These are phyloP conservation scores for Epirrhoe alternata DNA, from an alignment of 2,888 invertebrate genomes.

Conservation along the genomic window DNA sequence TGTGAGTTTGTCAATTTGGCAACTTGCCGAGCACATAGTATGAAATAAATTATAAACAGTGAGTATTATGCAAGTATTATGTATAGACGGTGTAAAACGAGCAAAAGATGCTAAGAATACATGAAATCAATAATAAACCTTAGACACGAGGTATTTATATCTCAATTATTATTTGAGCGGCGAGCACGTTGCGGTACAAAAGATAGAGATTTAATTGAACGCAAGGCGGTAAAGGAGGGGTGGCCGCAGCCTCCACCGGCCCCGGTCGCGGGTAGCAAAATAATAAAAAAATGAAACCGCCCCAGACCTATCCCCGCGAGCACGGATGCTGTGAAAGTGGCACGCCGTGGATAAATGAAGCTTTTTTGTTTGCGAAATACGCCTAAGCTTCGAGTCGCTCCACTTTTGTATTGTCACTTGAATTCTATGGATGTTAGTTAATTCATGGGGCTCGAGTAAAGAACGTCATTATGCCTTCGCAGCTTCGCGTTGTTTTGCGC, in stretches of 20 bases:
- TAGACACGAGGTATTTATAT: slow-evolving; percentile 60
- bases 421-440: slow-evolving; percentile 80
- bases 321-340: slow-evolving; percentile 84
- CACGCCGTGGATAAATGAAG: slow-evolving; percentile 83
- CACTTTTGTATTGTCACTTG: slow-evolving; percentile 79
- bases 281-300: slow-evolving; percentile 79
- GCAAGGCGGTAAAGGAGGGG: slow-evolving; percentile 66
- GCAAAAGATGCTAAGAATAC: neutral
- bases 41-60: neutral
- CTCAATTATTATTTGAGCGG: slow-evolving; percentile 79
- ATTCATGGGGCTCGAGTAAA: slow-evolving; percentile 62
- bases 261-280: slow-evolving; percentile 64
- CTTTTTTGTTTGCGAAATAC: slow-evolving; percentile 82
- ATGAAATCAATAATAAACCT: slow-evolving; percentile 2
- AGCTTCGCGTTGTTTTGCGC: slow-evolving; percentile 50
- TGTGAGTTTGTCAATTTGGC: neutral
- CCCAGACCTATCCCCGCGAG: slow-evolving; percentile 75
- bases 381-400: slow-evolving; percentile 78
- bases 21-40: neutral
- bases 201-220: slow-evolving; percentile 84
- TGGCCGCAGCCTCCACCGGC: slow-evolving; percentile 62
- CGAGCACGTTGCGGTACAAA: slow-evolving; percentile 75
- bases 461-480: slow-evolving; percentile 70
- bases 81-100: neutral
- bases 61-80: neutral